These are phyloP conservation scores for Tetramorium alpestre DNA, from an alignment of 1,140 invertebrate genomes.

Conservation along the genomic window DNA sequence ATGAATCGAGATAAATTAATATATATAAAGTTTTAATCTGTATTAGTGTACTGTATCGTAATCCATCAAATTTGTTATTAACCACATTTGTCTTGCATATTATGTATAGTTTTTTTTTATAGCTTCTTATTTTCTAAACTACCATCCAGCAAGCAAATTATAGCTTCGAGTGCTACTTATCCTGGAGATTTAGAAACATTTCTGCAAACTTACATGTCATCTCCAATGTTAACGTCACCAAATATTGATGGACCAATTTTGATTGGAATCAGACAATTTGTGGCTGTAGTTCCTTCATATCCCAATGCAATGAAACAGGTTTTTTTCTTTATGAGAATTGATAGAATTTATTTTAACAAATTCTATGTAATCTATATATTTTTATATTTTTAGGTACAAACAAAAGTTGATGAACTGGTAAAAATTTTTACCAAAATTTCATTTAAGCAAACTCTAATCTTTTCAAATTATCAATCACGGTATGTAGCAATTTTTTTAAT, in stretches of 20 bases:
- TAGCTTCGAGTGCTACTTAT: conserved; percentile 98
- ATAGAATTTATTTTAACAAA: background rate
- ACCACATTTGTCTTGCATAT: background rate
- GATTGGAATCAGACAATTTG: conserved; percentile 92
- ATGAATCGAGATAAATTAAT: background rate
- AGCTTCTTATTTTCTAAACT: conserved; percentile 91
- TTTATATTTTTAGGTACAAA: conserved; percentile 83
- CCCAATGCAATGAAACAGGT: conserved; percentile 88
- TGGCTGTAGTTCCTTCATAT: conserved; percentile 87
- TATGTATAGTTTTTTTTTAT: conserved; percentile 72
- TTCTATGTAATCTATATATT: background rate
- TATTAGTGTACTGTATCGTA: background rate
- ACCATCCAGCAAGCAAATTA: conserved; percentile 93
- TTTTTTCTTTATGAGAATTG: conserved; percentile 74
- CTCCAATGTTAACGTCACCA: conserved; percentile 91
- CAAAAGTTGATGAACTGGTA: conserved; percentile 90
- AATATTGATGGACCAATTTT: conserved; percentile 88
- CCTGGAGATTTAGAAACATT: conserved; percentile 91
- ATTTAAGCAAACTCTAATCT: conserved; percentile 96
- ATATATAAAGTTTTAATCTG: background rate
- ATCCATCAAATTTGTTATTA: conserved; percentile 5
- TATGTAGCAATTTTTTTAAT: conserved; percentile 77
- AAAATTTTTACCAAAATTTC: conserved; percentile 90
- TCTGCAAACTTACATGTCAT: conserved; percentile 92
- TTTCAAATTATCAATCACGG: conserved; percentile 94